These are phyloP conservation scores for Climacteris rufus DNA, from an alignment of 2,113 vertebrate species.

Conservation along the genomic window DNA sequence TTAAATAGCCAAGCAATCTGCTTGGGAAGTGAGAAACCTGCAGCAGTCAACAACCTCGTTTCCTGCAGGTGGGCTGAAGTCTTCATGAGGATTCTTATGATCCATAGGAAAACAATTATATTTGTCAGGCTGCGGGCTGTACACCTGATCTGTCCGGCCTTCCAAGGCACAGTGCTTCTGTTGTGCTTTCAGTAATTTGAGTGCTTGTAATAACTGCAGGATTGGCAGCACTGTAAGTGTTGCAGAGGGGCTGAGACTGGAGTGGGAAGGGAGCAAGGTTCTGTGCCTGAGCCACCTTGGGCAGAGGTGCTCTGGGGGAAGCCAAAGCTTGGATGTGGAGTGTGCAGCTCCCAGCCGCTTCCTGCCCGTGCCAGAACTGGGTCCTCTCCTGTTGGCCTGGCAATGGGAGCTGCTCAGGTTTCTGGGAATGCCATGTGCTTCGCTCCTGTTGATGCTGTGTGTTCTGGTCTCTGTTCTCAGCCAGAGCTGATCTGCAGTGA, in stretches of 20 bases:
- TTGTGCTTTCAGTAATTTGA: not conserved
- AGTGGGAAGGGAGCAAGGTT: not conserved
- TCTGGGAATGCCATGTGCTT: accelerated
- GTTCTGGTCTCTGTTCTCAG: not conserved
- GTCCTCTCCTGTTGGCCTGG: not conserved
- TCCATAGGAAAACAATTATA: not conserved
- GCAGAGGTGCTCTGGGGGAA: not conserved
- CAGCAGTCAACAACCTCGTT: not conserved
- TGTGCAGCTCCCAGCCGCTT: not conserved
- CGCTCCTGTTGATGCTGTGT: accelerated
- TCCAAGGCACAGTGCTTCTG: not conserved
- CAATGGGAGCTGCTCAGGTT: not conserved
- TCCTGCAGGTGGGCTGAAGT: slow-evolving; percentile 7
- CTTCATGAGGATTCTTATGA: not conserved
- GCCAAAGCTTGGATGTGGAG: not conserved
- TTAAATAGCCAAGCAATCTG: not conserved
- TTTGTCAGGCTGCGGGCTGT: not conserved
- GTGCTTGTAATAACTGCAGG: not conserved
- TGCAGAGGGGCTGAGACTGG: not conserved
- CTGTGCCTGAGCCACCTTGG: not conserved
- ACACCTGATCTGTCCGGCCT: not conserved
- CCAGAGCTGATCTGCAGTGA: not conserved
- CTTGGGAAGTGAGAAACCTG: not conserved
- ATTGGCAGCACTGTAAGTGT: not conserved
- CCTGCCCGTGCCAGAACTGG: not conserved